Conservation (phyloP, 2,888 invertebrate genomes). For the Aethes cnicana region DNA sequence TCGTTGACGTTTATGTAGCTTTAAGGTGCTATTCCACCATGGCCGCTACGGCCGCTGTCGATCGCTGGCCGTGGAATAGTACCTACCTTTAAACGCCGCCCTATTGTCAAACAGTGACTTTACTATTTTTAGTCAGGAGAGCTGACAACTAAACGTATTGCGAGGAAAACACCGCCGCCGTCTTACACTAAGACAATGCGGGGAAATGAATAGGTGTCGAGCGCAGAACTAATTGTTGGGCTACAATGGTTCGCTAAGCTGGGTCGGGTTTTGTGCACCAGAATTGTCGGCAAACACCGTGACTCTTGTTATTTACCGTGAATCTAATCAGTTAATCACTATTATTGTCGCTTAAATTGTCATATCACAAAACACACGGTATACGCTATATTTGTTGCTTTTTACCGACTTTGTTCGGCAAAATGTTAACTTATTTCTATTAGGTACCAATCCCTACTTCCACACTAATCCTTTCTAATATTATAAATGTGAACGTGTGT, state of each 20-base stretch:
- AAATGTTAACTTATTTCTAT: too few relatives aligned
- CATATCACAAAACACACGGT: conserved; percentile 33
- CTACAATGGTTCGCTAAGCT: conserved; percentile 52
- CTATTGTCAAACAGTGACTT: conserved; percentile 1
- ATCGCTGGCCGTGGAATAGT: too few relatives aligned
- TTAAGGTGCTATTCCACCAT: too few relatives aligned
- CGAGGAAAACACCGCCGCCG: conserved; percentile 49
- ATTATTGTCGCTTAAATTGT: not conserved
- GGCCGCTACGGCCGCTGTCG: too few relatives aligned
- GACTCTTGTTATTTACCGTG: conserved; percentile 3
- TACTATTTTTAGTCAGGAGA: conserved; percentile 25
- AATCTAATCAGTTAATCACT: not conserved
- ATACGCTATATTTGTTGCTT: too few relatives aligned
- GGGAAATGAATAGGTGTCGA: conserved; percentile 71
- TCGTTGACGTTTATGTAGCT: not conserved
- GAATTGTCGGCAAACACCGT: not conserved
- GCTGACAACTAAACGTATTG: conserved; percentile 40
- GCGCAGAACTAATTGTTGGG: conserved; percentile 68
- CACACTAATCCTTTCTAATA: too few relatives aligned
- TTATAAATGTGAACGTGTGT: too few relatives aligned
- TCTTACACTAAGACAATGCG: conserved; percentile 59
- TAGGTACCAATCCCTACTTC: too few relatives aligned
- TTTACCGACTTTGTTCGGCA: too few relatives aligned
- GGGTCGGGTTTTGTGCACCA: conserved; percentile 15
- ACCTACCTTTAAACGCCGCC: too few relatives aligned